These are phyloP conservation scores for Graptemys geographica DNA, from an alignment of 2,797 vertebrate genomes.

Conservation along the genomic window DNA sequence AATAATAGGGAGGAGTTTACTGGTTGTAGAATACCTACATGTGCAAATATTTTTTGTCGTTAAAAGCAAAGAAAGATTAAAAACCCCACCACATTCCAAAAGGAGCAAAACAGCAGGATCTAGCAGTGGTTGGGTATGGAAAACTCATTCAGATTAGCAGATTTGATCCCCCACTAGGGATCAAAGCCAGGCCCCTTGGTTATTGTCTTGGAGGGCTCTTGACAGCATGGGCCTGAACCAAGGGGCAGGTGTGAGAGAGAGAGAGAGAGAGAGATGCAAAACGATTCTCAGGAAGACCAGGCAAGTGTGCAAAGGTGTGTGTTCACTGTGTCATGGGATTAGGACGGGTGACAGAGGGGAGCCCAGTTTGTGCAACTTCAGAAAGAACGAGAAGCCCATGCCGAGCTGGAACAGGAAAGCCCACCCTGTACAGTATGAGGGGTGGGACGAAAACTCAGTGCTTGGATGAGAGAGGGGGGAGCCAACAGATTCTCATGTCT, in stretches of 20 bases:
- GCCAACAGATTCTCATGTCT: background rate
- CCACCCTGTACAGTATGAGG: background rate
- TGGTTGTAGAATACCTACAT: conserved; percentile 68
- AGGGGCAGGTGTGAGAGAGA: background rate
- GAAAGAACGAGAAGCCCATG: background rate
- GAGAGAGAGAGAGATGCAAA: background rate
- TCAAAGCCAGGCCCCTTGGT: conserved; percentile 15
- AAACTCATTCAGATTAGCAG: conserved; percentile 23
- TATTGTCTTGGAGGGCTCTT: conserved; percentile 17
- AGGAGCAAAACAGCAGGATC: conserved; percentile 43
- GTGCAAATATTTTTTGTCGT: conserved; percentile 72
- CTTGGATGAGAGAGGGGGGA: background rate
- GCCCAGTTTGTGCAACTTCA: background rate
- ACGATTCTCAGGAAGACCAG: conserved; percentile 24
- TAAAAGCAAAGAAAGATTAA: conserved; percentile 32
- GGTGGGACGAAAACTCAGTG: background rate
- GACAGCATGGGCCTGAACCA: conserved; percentile 4
- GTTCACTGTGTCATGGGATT: background rate
- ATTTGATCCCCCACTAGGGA: background rate
- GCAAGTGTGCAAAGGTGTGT: conserved; percentile 32
- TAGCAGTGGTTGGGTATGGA: conserved; percentile 8
- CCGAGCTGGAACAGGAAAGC: background rate
- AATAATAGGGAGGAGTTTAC: conserved; percentile 41
- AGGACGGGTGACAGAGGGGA: background rate
- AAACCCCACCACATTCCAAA: conserved; percentile 47